A percentile compares a stretch with the other conserved stretches of the same genome.
phyloP scores from a whole-genome alignment of 2,888 invertebrate genomes.

The Dasysyrphus tricinctus region DNA sequence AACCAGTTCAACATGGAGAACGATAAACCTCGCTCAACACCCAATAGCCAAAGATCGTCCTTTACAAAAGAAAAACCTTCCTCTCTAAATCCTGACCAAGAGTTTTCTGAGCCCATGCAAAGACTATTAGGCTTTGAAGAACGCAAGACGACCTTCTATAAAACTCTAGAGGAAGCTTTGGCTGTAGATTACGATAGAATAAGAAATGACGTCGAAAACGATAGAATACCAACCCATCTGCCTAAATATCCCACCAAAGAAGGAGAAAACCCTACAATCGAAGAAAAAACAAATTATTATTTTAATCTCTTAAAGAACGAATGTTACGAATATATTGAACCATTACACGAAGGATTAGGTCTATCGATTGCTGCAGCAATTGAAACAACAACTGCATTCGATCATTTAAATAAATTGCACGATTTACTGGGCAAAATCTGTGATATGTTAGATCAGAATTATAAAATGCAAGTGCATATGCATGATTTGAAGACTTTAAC shows the following conservation, averaged over 20 bases:
- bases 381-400: constrained; percentile 88
- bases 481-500: constrained; percentile 90
- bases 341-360: constrained; percentile 85
- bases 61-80: constrained; percentile 76
- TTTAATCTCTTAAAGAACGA: constrained; percentile 80
- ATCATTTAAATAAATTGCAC: constrained; percentile 91
- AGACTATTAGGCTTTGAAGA: constrained; percentile 78
- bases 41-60: constrained; percentile 59
- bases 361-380: constrained; percentile 85
- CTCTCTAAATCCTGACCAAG: constrained; percentile 63
- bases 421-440: constrained; percentile 90
- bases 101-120: constrained; percentile 77
- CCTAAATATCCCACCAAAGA: constrained; percentile 60
- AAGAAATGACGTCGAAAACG: constrained; percentile 66
- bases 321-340: constrained; percentile 81
- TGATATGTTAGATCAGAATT: constrained; percentile 89
- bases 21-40: constrained; percentile 52
- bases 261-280: constrained; percentile 36
- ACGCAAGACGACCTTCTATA: constrained; percentile 78
- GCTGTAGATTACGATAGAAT: constrained; percentile 76
- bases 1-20: constrained; percentile 60
- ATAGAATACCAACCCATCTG: constrained; percentile 55
- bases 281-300: constrained; percentile 70
- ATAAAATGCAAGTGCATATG: constrained; percentile 87
- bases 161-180: constrained; percentile 79